phyloP scores from a whole-genome alignment of 2,113 vertebrate genomes.

The Pelusios castaneus region DNA sequence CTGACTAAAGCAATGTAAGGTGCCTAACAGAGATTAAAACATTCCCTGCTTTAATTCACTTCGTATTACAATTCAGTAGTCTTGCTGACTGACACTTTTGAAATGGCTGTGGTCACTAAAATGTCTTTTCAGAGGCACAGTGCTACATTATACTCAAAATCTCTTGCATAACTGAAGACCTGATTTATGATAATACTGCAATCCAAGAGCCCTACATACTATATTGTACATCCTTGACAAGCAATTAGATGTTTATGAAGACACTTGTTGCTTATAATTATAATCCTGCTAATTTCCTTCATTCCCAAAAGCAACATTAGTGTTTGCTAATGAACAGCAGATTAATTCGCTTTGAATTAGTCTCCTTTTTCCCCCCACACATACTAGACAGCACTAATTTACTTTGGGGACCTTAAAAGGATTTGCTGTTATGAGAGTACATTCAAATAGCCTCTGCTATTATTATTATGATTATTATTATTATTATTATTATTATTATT shows the following conservation, averaged over 20 bases:
- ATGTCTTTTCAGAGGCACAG: neutral
- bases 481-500: slow-evolving; percentile 63
- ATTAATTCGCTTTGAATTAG: slow-evolving; percentile 70
- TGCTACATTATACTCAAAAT: slow-evolving; percentile 17
- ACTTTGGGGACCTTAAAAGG: slow-evolving; percentile 49
- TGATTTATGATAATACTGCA: slow-evolving; percentile 19
- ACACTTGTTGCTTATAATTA: slow-evolving; percentile 70
- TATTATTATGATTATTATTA: slow-evolving; percentile 68
- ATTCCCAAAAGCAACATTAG: slow-evolving; percentile 66
- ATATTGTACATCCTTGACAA: slow-evolving; percentile 51
- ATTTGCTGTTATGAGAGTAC: slow-evolving; percentile 45
- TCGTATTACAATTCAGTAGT: neutral
- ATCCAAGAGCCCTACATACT: slow-evolving; percentile 6
- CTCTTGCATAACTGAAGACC: slow-evolving; percentile 32
- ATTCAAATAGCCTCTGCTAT: slow-evolving; percentile 40
- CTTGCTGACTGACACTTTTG: neutral
- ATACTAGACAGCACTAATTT: slow-evolving; percentile 57
- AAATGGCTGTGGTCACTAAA: slow-evolving; percentile 34
- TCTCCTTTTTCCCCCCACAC: neutral
- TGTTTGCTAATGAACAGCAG: slow-evolving; percentile 62
- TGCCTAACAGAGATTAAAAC: neutral
- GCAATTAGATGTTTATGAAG: slow-evolving; percentile 71
- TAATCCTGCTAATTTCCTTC: slow-evolving; percentile 66
- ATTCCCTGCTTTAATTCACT: neutral
- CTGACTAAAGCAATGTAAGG: neutral